Evolutionary conservation across 23 tunicate species (phyloP), one percentile per base, ranked within the genome.

Genomic region (Botrylloides violaceus): DNA sequence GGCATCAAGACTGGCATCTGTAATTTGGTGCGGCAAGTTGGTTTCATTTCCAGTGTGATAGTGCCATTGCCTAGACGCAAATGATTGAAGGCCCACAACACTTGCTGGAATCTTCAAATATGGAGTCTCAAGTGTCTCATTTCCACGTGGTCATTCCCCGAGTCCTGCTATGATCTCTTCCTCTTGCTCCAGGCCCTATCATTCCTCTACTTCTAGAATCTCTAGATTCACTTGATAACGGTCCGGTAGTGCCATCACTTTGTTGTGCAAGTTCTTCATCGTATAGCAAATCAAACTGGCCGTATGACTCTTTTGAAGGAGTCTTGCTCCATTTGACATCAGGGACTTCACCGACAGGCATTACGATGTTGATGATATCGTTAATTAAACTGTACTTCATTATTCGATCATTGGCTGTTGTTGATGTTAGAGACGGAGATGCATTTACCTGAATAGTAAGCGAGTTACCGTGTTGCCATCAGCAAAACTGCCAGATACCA

Each of bases 401-500:
- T 35, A 95, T 95, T 37, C 99, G 70, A 61, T 95, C 99, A 59
- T 95, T 95, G 25, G 96, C 92, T 29, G 99, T 95, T 29, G 99
- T 95, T 12, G 99, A 87, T 3, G 96, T 90, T 9, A 95, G 71
- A 3, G 99, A 95, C 18, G 99, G 99, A 0, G 92, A 82, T n/a
- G 99, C 99, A 70, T 94, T 94, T 19, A 88, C 96, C 96, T 88
- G 65, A 7, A n/a, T n/a, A n/a, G 29, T 3, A 2, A 61, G 35
- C 19, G 70, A 43, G 15, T 43, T 15, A 15, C 53, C 53, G 15
- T 43, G 53, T n/a, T n/a, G n/a, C n/a, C n/a, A n/a, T n/a, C n/a
- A n/a, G n/a, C n/a, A n/a, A n/a, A n/a, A n/a, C n/a, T n/a, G n/a
- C n/a, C n/a, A n/a, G n/a, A n/a, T n/a, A n/a, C n/a, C n/a, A n/a